phyloP scores from a whole-genome alignment of 2,888 invertebrate genomes.

The Portevinia maculata region DNA sequence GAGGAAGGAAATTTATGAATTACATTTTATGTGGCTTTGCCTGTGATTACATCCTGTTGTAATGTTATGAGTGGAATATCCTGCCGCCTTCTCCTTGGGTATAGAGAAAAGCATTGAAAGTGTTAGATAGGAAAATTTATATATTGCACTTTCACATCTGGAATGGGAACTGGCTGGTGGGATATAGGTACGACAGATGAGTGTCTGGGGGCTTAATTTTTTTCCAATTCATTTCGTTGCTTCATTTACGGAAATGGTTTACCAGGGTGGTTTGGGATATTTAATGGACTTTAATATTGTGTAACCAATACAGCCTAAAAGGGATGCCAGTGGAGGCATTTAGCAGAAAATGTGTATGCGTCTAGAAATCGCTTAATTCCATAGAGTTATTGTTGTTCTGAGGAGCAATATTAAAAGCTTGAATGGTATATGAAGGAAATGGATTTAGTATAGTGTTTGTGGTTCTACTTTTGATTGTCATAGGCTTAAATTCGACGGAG shows the following conservation, averaged over 20 bases:
- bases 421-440: background rate
- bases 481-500: background rate
- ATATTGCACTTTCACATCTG: conserved; percentile 61
- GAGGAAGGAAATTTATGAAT: conserved; percentile 66
- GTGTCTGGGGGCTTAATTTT: conserved; percentile 48
- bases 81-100: background rate
- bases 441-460: background rate
- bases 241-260: conserved; percentile 61
- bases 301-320: conserved; percentile 30
- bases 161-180: conserved; percentile 6
- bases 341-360: conserved; percentile 53
- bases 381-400: conserved; percentile 34
- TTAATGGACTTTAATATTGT: conserved; percentile 64
- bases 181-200: conserved; percentile 32
- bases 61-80: conserved; percentile 62
- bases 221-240: conserved; percentile 35
- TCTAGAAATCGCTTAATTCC: conserved; percentile 39
- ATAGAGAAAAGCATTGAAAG: conserved; percentile 22
- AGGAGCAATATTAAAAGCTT: conserved; percentile 19
- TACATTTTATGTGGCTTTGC: conserved; percentile 71
- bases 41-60: conserved; percentile 70
- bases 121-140: conserved; percentile 61
- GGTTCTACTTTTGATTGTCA: background rate
- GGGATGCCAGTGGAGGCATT: conserved; percentile 57
- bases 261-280: conserved; percentile 27